These are phyloP conservation scores for Ophthalmotilapia sp. DNA, from an alignment of 2,113 vertebrate genomes.

Conservation along the genomic window DNA sequence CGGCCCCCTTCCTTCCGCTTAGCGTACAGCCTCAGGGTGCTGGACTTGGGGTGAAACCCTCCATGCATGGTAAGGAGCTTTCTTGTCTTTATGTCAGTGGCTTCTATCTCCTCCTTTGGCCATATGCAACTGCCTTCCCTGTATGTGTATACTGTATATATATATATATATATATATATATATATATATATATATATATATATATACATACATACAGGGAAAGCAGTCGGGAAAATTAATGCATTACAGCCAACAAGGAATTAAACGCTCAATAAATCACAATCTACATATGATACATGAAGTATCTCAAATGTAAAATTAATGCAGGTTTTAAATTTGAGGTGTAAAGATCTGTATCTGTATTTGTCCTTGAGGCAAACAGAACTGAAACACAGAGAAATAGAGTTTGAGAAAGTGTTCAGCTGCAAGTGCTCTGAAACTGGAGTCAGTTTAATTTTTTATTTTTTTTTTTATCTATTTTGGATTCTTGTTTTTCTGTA, in stretches of 20 bases:
- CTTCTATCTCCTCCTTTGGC: too few species aligned
- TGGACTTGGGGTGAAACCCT: too few species aligned
- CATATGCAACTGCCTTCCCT: too few species aligned
- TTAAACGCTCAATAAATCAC: background rate
- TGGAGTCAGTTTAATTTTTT: background rate
- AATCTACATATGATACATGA: background rate
- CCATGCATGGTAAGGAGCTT: too few species aligned
- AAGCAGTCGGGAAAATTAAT: background rate
- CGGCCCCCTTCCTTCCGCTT: too few species aligned
- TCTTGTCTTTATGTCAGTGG: too few species aligned
- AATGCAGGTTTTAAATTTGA: background rate
- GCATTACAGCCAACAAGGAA: background rate
- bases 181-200: rapidly evolving
- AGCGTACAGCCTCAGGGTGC: too few species aligned
- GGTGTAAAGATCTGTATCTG: background rate
- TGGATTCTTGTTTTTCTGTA: background rate
- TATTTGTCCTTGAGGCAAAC: background rate
- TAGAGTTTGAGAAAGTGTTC: background rate
- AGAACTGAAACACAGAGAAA: background rate
- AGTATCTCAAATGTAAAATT: background rate
- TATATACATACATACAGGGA: rapidly evolving
- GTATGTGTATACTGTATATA: too few species aligned
- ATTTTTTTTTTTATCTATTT: background rate
- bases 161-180: rapidly evolving
- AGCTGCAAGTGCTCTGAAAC: background rate